phyloP scores from a whole-genome alignment of 2,888 invertebrate species.

The Lasioglossum malachurum region DNA sequence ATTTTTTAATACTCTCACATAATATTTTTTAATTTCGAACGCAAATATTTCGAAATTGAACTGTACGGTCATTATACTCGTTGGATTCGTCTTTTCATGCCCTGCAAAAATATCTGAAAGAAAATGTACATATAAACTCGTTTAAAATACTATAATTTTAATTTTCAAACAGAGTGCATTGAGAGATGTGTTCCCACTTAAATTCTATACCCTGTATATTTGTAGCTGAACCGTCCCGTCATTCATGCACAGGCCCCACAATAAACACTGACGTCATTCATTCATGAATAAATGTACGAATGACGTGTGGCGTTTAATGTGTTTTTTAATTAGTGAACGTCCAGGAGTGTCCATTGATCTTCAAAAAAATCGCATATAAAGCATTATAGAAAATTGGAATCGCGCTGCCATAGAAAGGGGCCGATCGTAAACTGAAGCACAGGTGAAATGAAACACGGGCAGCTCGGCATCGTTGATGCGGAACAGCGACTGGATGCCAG shows the following conservation, averaged over 20 bases:
- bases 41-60: neutral
- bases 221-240: neutral
- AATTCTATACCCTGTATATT: neutral
- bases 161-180: too few relatives aligned
- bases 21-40: too few relatives aligned
- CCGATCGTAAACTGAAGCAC: neutral
- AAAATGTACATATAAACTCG: too few relatives aligned
- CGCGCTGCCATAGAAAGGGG: neutral
- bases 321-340: neutral
- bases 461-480: conserved; percentile 25
- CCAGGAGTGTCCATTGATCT: neutral
- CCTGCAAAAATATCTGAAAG: neutral
- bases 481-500: conserved; percentile 34
- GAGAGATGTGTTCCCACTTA: neutral
- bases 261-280: neutral
- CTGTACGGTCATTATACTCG: neutral
- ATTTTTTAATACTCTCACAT: neutral
- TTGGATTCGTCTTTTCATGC: neutral
- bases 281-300: neutral
- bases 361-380: neutral
- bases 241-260: neutral
- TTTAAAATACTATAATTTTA: neutral
- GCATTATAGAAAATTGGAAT: neutral
- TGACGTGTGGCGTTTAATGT: neutral
- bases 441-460: neutral